Evolutionary conservation across 2,113 vertebrate genomes (phyloP), one percentile per base, ranked within the genome.

Genomic region (Pseudorhombus dupliciocellatus): DNA sequence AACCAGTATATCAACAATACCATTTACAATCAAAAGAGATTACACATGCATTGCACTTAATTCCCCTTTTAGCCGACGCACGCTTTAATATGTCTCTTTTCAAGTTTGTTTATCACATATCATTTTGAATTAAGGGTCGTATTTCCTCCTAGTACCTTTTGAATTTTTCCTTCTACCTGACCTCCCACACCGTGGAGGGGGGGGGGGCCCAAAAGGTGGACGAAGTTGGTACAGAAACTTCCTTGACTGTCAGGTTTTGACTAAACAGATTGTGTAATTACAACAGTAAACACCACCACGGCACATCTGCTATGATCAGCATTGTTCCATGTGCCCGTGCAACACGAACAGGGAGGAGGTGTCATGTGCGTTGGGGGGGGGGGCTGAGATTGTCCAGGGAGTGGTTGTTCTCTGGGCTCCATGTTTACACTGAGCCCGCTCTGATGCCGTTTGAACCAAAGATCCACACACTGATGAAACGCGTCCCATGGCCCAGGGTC

Each of bases 361-460:
- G 75, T 81, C 81, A 63, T 64, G 66, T 64, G 37, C 42, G 12
- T 50, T 40, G 1, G 52, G 57, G 34, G 18, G 40, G 1, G 52
- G 57, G 34, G 18, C 53, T 66, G 46, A 68, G 54, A 60, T 69
- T 67, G 56, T 75, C 21, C 59, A 74, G 80, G 75, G 74, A 75
- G 82, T 73, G 82, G 67, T 25, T 51, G 70, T 37, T 30, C 52
- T 24, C 28, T 4, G 66, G 34, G 30, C 37, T 10, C 51, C 14
- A 1, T 89, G 87, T 92, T 91, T 90, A 91, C 82, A 34, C 50
- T 59, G 24, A 70, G 31, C 46, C 24, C 7, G 8, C 67, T 85
- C 61, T 80, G 84, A 83, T 82, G 76, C 70, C 4, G 82, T 87
- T 81, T 87, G 79, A 87, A 87, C 68, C 75, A 3, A 11, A 90